Base-by-base conservation (phyloP, 1,140 invertebrate genomes). In the Paramacrobiotus metropolitanus region DNA sequence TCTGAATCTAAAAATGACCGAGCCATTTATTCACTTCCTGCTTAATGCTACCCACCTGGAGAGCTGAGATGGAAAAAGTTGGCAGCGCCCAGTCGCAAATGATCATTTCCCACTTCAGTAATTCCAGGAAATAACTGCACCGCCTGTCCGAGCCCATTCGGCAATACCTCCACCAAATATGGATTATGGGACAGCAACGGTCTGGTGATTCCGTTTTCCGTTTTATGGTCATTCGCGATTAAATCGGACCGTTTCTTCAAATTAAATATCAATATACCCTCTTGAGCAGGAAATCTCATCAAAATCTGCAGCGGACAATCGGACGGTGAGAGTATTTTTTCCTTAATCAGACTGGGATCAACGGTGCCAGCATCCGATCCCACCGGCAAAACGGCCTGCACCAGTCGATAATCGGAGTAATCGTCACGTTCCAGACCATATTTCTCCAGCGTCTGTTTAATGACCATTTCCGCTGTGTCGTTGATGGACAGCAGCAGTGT, bases 401-500 rank as follows among this genome's bases (percentile, higher is more conserved):
- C 84, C 24, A 98, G 79, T 72, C 91, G 95, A 77, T 86, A 98
- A 65, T 88, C 82, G 45, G 81, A 77, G 0, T 90, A 84, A 73
- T 96, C 89, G 65, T 83, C 80, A 68, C 86, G 83, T 59, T 86
- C 82, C 61, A 95, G 75, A 20, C 89, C 91, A 73, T 98, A 98
- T 76, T 98, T 98, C 63, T 90, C 83, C 20, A 98, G 78, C 81
- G 95, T 96, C 78, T 98, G 93, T 66, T 84, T 79, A 30, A 98
- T 86, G 44, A 98, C 90, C 65, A 82, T 82, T 31, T 83, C 82
- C 1, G 92, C 90, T 40, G 83, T 85, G 73, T 98, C 94, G 45
- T 86, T 79, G 18, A 93, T 84, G 21, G 91, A 94, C 30, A 98
- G 76, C 64, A 98, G 77, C 40, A 99, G 75, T 1, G 94, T 97